Evolutionary conservation across 2,113 vertebrate genomes (phyloP), one percentile per base, ranked within the genome.

Genomic region (Australoheros scitulus): DNA sequence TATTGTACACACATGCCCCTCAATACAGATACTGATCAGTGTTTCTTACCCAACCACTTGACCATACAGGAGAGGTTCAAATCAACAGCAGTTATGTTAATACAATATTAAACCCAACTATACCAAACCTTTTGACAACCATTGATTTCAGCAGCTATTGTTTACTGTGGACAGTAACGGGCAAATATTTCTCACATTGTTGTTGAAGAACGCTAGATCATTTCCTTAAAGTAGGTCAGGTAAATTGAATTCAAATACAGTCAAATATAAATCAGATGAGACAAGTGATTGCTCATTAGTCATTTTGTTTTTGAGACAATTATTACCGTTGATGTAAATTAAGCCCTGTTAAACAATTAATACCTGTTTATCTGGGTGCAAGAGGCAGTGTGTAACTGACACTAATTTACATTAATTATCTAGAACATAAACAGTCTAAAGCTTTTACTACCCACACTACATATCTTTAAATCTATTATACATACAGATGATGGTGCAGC

Each of bases 321-420:
- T 81, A 74, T 75, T 32, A 59, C 55, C n/a, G 60, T 82, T 43
- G 15, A 60, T 82, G 22, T 59, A 17, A 56, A 85, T 80, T 87
- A 22, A 85, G 79, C 60, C 70, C 56, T 61, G 56, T 65, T 50
- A 41, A 26, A 64, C 85, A 26, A 88, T 82, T 83, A 76, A 58
- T 77, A 84, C 58, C 26, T 78, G 61, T 88, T 77, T 52, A 74
- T 58, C 78, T 26, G 75, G 29, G 52, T 72, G 61, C 76, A 65
- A 55, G 65, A 81, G 34, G 32, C 22, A 77, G 50, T 63, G 60
- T 84, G 24, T 75, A 80, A 85, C 61, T 64, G 57, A 38, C 60
- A 52, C 11, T 85, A 61, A 88, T 87, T 82, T 52, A 34, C 56
- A 75, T 75, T 61, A 82, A 68, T 90, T 86, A 88, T 64, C 34